Conservation (phyloP, 2,113 vertebrate species). For the Equus quagga region DNA sequence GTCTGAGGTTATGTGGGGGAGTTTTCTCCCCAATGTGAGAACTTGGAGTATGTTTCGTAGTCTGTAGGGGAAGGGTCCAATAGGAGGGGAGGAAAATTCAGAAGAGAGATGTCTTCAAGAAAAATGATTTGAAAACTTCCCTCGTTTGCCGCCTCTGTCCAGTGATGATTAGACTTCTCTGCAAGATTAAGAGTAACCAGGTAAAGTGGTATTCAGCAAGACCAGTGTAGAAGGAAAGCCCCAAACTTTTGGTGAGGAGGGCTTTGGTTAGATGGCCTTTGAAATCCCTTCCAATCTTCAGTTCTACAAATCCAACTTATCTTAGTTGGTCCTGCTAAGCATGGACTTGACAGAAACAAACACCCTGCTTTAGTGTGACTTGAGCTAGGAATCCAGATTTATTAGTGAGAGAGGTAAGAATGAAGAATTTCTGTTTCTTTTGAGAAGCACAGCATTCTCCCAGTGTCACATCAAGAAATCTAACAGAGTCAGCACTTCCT, state of each 20-base stretch:
- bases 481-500: slow-evolving; percentile 56
- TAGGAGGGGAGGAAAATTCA: background rate
- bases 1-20: background rate
- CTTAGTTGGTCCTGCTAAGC: background rate
- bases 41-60: slow-evolving; percentile 31
- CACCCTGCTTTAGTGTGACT: background rate
- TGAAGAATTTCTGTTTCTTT: slow-evolving; percentile 42
- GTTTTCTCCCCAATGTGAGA: background rate
- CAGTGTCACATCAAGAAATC: slow-evolving; percentile 18
- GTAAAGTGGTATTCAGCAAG: slow-evolving; percentile 22
- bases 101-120: background rate
- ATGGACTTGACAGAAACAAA: slow-evolving; percentile 8
- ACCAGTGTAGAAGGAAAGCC: background rate
- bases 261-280: background rate
- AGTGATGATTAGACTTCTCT: background rate
- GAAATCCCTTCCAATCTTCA: background rate
- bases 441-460: slow-evolving; percentile 53
- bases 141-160: background rate
- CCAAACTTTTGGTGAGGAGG: slow-evolving; percentile 15
- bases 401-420: slow-evolving; percentile 26
- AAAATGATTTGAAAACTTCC: slow-evolving; percentile 41
- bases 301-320: slow-evolving; percentile 17
- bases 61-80: background rate
- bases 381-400: slow-evolving; percentile 18
- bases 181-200: background rate